Evolutionary conservation across 1,140 invertebrate species (phyloP).

Genomic region (Hyles euphorbiae): DNA sequence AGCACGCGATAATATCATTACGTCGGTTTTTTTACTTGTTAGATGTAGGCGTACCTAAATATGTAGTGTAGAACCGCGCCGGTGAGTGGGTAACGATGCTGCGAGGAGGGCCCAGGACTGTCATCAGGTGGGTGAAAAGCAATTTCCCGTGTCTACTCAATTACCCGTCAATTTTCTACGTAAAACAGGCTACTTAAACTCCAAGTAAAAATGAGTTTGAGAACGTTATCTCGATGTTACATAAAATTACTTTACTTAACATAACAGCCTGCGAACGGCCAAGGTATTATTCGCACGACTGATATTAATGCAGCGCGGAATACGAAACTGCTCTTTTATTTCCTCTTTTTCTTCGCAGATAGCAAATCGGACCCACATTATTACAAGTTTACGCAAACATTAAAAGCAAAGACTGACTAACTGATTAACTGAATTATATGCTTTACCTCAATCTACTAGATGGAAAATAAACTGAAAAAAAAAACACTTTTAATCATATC

Average conservation of each 20-base stretch:
- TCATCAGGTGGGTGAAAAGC: slow-evolving; percentile 32
- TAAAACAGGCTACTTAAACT: slow-evolving; percentile 24
- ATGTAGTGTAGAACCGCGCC: too few species aligned
- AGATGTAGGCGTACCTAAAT: too few species aligned
- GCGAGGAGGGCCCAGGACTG: slow-evolving; percentile 16
- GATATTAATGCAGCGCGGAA: slow-evolving; percentile 21
- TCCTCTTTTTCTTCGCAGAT: slow-evolving; percentile 37
- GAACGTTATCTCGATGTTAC: background rate
- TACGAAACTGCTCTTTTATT: slow-evolving; percentile 26
- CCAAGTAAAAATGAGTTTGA: slow-evolving; percentile 20
- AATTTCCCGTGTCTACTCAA: slow-evolving; percentile 30
- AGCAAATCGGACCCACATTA: slow-evolving; percentile 36
- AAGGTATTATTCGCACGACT: slow-evolving; percentile 11
- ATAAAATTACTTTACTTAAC: slow-evolving; percentile 9
- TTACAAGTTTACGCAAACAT: slow-evolving; percentile 10
- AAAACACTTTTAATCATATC: too few species aligned
- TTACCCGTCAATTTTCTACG: slow-evolving; percentile 24
- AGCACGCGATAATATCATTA: too few species aligned
- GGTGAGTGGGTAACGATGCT: too few species aligned
- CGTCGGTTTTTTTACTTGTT: too few species aligned
- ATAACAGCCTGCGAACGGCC: background rate
- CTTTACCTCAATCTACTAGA: too few species aligned
- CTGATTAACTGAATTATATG: too few species aligned
- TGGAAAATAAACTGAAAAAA: too few species aligned
- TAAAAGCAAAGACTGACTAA: too few species aligned